Base-by-base conservation (phyloP, 2,113 vertebrate species). In the Podocnemis expansa region DNA sequence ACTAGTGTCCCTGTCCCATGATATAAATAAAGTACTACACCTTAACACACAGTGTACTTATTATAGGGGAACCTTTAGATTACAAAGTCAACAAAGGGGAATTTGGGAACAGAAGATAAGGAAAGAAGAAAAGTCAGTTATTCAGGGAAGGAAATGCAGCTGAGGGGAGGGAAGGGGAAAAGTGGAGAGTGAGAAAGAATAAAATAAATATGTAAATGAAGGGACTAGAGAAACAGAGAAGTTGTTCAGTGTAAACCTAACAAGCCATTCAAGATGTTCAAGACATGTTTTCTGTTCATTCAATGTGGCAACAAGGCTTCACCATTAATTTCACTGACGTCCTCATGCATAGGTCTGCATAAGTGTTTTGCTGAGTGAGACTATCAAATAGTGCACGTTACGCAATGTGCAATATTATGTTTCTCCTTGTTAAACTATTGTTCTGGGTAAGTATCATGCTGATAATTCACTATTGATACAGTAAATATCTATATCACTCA, bases 121-220 rank as follows among this genome's bases (percentile, higher is more conserved):
- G 52, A 67, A 67, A 34, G 60, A 67, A 67, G 31, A 67, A 88
- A 84, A 54, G 52, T 1, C 2, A 38, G 34, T 5, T 16, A 8
- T 1, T 8, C 5, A 41, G 8, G 84, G 29, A 56, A 6, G 56
- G 70, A 76, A 2, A 3, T 0, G 0, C 75, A 4, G 8, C 19
- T 31, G n/a, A n/a, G 41, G 88, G 24, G n/a, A 89, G 31, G 58
- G 58, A 10, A 5, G 51, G 58, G 24, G 14, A 24, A 76, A 63
- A 29, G 43, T 25, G 82, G 38, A 67, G 63, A 67, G 34, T 17
- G 38, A 67, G 17, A 0, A 19, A 78, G 41, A 56, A 56, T 19
- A 24, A 22, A 41, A 78, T 58, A 25, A 5, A 49, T 24, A 49
- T 51, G 31, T 51, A 31, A 41, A 87, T 79, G 55, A 86, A 86